phyloP scores from a whole-genome alignment of 1,140 invertebrate species.

The Zelostemma sp. region DNA sequence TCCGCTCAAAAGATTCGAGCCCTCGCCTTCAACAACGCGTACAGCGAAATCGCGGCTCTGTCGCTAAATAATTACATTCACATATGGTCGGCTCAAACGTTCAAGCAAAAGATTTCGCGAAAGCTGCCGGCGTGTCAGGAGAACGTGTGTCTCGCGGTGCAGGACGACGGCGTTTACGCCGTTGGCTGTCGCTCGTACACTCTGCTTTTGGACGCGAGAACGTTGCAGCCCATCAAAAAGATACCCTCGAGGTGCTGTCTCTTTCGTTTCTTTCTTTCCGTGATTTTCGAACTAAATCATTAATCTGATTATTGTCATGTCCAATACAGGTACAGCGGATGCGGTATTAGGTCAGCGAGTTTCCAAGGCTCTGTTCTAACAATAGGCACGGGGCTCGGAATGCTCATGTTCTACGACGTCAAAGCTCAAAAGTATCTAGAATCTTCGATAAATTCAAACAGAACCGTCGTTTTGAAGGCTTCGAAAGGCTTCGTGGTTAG shows the following conservation, averaged over 20 bases:
- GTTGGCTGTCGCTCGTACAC: constrained; percentile 95
- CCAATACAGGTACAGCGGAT: constrained; percentile 80
- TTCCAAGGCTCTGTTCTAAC: constrained; percentile 92
- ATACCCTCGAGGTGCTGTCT: constrained; percentile 71
- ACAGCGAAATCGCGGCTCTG: constrained; percentile 91
- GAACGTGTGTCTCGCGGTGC: constrained; percentile 91
- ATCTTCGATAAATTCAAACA: constrained; percentile 87
- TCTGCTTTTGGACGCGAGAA: constrained; percentile 88
- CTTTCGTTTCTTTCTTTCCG: no score
- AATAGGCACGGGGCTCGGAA: constrained; percentile 92
- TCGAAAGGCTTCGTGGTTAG: constrained; percentile 92
- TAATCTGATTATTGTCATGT: no score
- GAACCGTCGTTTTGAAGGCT: constrained; percentile 89
- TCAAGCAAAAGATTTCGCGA: constrained; percentile 84
- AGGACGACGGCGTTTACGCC: constrained; percentile 88
- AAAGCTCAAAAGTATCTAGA: constrained; percentile 92
- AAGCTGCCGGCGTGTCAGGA: constrained; percentile 91
- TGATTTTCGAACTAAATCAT: no score
- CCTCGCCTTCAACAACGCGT: constrained; percentile 86
- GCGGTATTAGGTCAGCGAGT: constrained; percentile 89
- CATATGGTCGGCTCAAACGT: constrained; percentile 91
- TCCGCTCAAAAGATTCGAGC: constrained; percentile 87
- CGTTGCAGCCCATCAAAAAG: constrained; percentile 80
- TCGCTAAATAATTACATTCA: constrained; percentile 93
- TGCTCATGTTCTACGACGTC: constrained; percentile 94